These are phyloP conservation scores for Terebella lapidaria DNA, from an alignment of 2,888 invertebrate species.

Conservation along the genomic window DNA sequence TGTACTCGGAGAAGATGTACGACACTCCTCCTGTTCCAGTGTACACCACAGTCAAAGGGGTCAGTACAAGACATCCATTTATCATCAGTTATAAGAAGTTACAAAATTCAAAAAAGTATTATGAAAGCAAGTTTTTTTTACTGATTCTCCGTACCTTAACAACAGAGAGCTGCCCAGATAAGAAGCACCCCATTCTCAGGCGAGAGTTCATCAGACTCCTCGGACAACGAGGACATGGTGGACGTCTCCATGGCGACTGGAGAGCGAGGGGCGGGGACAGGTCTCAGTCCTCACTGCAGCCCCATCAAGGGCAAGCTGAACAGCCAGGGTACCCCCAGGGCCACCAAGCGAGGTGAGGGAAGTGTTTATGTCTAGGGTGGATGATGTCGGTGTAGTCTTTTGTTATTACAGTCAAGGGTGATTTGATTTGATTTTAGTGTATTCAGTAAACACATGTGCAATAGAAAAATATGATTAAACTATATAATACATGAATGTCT, in stretches of 20 bases:
- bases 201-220: slow-evolving; percentile 83
- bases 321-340: slow-evolving; percentile 45
- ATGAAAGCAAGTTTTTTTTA: neutral
- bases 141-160: no score
- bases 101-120: neutral
- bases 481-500: no score
- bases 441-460: no score
- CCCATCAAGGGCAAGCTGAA: slow-evolving; percentile 35
- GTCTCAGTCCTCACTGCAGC: slow-evolving; percentile 54
- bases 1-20: slow-evolving; percentile 29
- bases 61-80: no score
- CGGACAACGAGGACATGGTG: slow-evolving; percentile 56
- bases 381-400: no score
- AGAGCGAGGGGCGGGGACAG: slow-evolving; percentile 15
- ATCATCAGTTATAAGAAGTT: no score
- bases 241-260: neutral
- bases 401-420: no score
- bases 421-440: no score
- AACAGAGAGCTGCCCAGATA: slow-evolving; percentile 85
- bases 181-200: slow-evolving; percentile 92
- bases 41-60: slow-evolving; percentile 92
- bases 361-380: no score
- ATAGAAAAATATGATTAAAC: no score
- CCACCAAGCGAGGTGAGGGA: slow-evolving; percentile 43
- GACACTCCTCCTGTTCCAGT: slow-evolving; percentile 67